Percentiles rank a stretch among this genome's conserved stretches.
These are phyloP conservation scores for human DNA, from an alignment of 2,113 vertebrate species.

Conservation along the genomic window DNA sequence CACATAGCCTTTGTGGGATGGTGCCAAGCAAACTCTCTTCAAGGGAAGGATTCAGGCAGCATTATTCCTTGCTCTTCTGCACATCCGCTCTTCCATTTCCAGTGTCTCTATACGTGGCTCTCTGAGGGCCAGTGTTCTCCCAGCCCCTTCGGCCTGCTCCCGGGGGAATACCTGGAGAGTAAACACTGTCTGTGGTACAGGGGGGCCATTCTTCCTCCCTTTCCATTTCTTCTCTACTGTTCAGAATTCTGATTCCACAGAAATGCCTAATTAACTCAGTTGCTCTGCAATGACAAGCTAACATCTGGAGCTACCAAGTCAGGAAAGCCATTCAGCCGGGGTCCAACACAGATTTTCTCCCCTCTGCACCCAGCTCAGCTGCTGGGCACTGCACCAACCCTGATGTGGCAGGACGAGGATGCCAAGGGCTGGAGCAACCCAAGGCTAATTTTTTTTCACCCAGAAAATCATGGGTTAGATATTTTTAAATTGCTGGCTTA, in stretches of 20 bases:
- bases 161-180: neutral
- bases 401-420: neutral
- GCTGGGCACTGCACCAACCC: slow-evolving; percentile 22
- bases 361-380: slow-evolving; percentile 16
- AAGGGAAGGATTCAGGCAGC: neutral
- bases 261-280: slow-evolving; percentile 57
- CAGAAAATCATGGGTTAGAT: slow-evolving; percentile 56
- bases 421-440: slow-evolving; percentile 31
- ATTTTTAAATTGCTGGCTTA: slow-evolving; percentile 58
- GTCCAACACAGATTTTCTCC: neutral
- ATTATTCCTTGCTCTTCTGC: neutral
- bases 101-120: neutral
- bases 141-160: neutral
- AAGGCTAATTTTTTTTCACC: slow-evolving; percentile 56
- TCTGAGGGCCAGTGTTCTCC: neutral
- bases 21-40: neutral
- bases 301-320: slow-evolving; percentile 55
- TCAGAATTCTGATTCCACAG: slow-evolving; percentile 4
- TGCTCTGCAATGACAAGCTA: slow-evolving; percentile 29
- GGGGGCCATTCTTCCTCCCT: neutral
- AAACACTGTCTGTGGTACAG: too few relatives aligned
- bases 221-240: neutral
- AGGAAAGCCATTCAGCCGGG: slow-evolving; percentile 2
- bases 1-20: neutral
- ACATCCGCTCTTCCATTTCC: neutral